Conservation (phyloP, 2,113 vertebrate species). For the Emydura subglobosa region DNA sequence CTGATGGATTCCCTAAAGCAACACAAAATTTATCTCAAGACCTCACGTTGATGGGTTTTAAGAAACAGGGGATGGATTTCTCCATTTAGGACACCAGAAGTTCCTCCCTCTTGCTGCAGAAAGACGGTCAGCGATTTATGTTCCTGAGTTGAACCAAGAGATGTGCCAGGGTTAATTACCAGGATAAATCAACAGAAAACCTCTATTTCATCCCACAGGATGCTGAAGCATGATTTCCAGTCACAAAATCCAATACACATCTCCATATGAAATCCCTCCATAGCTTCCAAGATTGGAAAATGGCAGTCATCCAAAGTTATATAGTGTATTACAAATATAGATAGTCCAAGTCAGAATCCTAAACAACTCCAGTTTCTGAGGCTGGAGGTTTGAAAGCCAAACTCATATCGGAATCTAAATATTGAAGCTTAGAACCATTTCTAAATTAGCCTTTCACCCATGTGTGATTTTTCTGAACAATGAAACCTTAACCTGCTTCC, state of each 20-base stretch:
- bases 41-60: not conserved
- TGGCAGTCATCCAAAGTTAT: rapidly evolving
- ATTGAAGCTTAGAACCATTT: not conserved
- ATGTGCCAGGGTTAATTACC: conserved; percentile 16
- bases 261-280: not conserved
- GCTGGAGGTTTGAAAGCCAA: not conserved
- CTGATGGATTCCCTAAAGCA: not conserved
- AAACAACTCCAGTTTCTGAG: not conserved
- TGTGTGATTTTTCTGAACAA: not conserved
- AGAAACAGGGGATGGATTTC: not conserved
- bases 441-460: not conserved
- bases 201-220: not conserved
- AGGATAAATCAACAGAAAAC: conserved; percentile 35
- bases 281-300: not conserved
- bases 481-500: not conserved
- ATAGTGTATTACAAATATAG: not conserved
- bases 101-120: not conserved
- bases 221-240: not conserved
- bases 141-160: not conserved
- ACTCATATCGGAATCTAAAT: not conserved
- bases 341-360: not conserved
- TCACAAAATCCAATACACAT: not conserved
- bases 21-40: rapidly evolving
- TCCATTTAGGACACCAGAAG: not conserved
- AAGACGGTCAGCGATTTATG: not conserved